These are phyloP conservation scores for Fratercula arctica DNA, from an alignment of 2,797 vertebrate genomes.

Conservation along the genomic window DNA sequence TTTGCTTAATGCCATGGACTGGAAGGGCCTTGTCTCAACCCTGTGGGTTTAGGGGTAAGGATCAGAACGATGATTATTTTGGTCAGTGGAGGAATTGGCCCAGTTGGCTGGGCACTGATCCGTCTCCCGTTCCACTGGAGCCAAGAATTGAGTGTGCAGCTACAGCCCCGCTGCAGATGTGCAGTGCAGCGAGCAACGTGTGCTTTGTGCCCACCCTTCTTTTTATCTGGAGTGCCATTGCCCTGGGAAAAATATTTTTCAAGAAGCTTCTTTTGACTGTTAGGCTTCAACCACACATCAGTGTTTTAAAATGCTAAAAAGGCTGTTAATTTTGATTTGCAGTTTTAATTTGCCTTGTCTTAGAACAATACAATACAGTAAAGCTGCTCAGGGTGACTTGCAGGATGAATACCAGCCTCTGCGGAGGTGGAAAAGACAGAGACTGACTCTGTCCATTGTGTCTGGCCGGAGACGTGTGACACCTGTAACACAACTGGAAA, in stretches of 20 bases:
- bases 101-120: neutral
- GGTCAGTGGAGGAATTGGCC: neutral
- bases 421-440: neutral
- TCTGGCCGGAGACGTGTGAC: constrained; percentile 64
- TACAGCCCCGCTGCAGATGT: neutral
- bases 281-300: neutral
- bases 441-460: neutral
- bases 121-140: neutral
- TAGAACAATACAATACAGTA: neutral
- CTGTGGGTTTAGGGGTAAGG: neutral
- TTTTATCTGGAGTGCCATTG: neutral
- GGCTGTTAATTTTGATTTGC: neutral
- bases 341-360: neutral
- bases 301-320: neutral
- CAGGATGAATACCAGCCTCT: neutral
- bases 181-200: accelerated
- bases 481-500: constrained; percentile 73
- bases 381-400: neutral
- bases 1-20: neutral
- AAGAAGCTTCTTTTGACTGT: neutral
- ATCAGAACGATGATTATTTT: neutral
- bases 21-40: neutral
- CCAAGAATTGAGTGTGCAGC: neutral
- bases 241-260: neutral
- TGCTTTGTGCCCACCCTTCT: neutral